Base-by-base conservation (phyloP, 2,113 vertebrate genomes). In the Lipophrys pholis region DNA sequence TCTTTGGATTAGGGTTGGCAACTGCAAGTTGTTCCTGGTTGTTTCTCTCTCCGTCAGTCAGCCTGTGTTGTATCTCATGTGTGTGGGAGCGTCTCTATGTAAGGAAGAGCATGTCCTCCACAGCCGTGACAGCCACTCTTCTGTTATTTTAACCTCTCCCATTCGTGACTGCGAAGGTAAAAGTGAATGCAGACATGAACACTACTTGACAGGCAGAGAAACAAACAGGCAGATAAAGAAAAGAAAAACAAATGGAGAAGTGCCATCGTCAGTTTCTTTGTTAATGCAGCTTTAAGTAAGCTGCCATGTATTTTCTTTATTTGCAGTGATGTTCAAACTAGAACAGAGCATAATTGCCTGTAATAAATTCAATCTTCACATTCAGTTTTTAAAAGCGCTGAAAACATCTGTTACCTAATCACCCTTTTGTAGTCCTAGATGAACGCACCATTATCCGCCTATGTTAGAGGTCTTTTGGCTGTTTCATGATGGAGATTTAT, bases 21-120 rank as follows among this genome's bases (percentile, higher is more conserved):
- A 72, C 69, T 84, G 69, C 55, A 80, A 36, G 68, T 80, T 82
- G 78, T 82, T 84, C 67, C 76, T 80, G 66, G 60, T 80, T 70
- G 76, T 84, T 73, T 78, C 57, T 75, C 48, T 67, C 66, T 67
- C 55, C 77, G 51, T 79, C 80, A 76, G 53, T 77, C 78, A 62
- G 49, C 71, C 50, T 63, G 15, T 63, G 9, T 56, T 76, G 39
- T 39, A 16, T 69, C 21, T 59, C 52, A 36, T 39, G 9, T 67
- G 57, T 52, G 5, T 66, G 53, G 5, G 15, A 60, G 58, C 52
- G n/a, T 54, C 38, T 51, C 17, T 45, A 8, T 52, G n/a, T 46
- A 55, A 11, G 2, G 11, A 16, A 46, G 52, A 17, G 43, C 39
- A n/a, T 30, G 21, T 48, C 36, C 41, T 73, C 49, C 10, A 14